These are phyloP conservation scores for Punctoribates punctum DNA, from an alignment of 2,888 invertebrate genomes.

Conservation along the genomic window DNA sequence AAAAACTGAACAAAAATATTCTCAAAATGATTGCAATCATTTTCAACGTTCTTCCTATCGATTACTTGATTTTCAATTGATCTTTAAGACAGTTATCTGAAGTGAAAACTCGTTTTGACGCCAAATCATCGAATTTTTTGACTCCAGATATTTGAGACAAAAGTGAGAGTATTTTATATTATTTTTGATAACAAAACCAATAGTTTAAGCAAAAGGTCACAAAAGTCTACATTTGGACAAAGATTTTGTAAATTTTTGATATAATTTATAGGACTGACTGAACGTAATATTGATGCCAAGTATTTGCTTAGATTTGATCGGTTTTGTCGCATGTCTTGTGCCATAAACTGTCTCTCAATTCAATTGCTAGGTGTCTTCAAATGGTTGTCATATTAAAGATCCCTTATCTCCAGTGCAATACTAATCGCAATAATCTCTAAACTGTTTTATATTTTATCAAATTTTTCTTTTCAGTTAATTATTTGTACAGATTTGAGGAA, in stretches of 20 bases:
- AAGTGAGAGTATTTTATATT: conserved; percentile 38
- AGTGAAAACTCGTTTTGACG: background rate
- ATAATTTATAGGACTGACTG: conserved; percentile 11
- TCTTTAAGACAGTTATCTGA: background rate
- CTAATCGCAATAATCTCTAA: conserved; percentile 20
- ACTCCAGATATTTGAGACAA: conserved; percentile 9
- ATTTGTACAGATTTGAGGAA: no score
- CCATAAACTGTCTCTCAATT: background rate
- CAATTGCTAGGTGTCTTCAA: background rate
- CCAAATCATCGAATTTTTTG: conserved; percentile 36
- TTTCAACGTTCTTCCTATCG: conserved; percentile 13
- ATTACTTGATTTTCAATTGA: background rate
- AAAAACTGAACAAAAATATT: background rate
- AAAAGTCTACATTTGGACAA: background rate
- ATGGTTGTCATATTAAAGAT: background rate
- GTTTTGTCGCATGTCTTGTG: background rate
- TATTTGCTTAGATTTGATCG: background rate
- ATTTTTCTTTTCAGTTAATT: no score
- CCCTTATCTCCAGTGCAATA: conserved; percentile 26
- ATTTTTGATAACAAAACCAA: conserved; percentile 25
- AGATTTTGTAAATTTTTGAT: conserved; percentile 8
- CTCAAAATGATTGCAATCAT: background rate
- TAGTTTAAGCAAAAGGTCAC: conserved; percentile 9
- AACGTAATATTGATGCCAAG: conserved; percentile 34
- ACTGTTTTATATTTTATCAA: conserved; percentile 12